Conservation (phyloP, 1,140 invertebrate species). For the Hylaeus volcanicus region DNA sequence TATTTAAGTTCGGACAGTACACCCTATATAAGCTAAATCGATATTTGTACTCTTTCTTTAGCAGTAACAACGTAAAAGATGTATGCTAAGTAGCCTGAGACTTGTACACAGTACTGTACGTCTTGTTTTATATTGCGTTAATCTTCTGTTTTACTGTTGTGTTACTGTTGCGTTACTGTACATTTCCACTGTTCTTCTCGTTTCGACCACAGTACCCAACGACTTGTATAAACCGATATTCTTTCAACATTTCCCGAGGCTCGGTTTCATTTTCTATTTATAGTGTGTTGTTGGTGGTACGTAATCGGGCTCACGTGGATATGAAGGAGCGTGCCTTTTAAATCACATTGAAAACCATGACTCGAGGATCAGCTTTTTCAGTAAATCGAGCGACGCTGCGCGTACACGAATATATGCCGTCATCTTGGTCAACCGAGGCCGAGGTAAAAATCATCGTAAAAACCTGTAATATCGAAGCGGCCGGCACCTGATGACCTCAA, state of each 20-base stretch:
- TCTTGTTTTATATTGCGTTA: no score
- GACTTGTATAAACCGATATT: background rate
- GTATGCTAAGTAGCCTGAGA: no score
- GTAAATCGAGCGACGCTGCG: constrained; percentile 27
- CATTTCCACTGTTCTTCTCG: no score
- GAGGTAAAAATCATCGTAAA: constrained; percentile 50
- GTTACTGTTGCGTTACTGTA: no score
- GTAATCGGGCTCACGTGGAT: constrained; percentile 22
- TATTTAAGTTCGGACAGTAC: no score
- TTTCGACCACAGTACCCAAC: no score
- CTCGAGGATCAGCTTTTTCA: constrained; percentile 30
- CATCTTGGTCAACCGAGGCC: constrained; percentile 24
- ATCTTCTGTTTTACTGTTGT: no score
- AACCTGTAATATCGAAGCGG: constrained; percentile 47
- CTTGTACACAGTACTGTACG: no score
- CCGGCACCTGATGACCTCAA: constrained; percentile 61
- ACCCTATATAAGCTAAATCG: no score
- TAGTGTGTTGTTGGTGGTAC: constrained; percentile 10
- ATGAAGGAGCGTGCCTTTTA: constrained; percentile 29
- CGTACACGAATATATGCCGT: background rate
- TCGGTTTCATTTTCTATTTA: constrained; percentile 38
- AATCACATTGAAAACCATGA: constrained; percentile 25
- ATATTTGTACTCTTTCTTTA: no score
- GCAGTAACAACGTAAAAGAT: no score
- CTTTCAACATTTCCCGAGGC: background rate